Percentiles rank a stretch among this genome's conserved stretches.
These are phyloP conservation scores for Diarsia mendica DNA, from an alignment of 2,888 invertebrate species.

Conservation along the genomic window DNA sequence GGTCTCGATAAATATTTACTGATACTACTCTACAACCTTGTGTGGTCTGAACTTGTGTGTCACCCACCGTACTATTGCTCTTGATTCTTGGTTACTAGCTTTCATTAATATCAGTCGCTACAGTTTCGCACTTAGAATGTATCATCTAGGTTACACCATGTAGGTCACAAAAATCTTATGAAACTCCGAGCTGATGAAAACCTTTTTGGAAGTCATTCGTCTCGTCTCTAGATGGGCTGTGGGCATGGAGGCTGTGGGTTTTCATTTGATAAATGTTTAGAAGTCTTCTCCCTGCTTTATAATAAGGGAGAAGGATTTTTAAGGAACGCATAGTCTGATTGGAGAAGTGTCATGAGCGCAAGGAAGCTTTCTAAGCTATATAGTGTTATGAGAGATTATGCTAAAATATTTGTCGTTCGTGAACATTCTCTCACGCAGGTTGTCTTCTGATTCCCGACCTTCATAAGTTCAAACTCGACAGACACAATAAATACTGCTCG, in stretches of 20 bases:
- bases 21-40: conserved; percentile 37
- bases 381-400: too few relatives aligned
- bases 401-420: too few relatives aligned
- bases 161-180: background rate
- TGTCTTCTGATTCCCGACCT: background rate
- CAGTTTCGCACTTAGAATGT: background rate
- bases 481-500: conserved; percentile 14
- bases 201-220: background rate
- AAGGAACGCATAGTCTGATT: background rate
- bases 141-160: too few relatives aligned
- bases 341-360: background rate
- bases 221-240: too few relatives aligned
- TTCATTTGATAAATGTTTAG: background rate
- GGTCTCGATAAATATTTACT: conserved; percentile 62
- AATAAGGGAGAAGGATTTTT: background rate
- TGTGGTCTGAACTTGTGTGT: conserved; percentile 15
- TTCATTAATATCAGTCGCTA: conserved; percentile 4
- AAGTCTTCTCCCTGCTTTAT: background rate
- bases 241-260: too few relatives aligned
- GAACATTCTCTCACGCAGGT: background rate
- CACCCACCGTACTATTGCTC: conserved; percentile 39
- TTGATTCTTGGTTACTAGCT: conserved; percentile 28
- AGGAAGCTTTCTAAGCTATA: too few relatives aligned
- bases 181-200: background rate
- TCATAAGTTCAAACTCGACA: conserved; percentile 16